Percentiles rank a stretch among this genome's conserved stretches.
Evolutionary conservation across 2,888 invertebrate species (phyloP).

Genomic region (Cephus runcator): DNA sequence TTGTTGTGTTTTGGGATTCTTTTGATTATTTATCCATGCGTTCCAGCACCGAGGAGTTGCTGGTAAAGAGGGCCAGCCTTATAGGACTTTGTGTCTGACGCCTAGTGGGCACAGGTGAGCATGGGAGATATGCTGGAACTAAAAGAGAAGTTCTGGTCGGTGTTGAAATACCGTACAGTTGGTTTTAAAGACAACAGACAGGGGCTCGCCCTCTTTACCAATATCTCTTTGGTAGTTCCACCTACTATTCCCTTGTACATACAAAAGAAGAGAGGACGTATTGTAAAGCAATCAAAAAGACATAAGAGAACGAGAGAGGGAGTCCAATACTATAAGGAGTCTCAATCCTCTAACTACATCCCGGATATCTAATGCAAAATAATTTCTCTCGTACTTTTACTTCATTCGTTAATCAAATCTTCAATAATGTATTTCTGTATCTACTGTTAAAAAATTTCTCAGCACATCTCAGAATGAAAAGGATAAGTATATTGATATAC

Average conservation of each 20-base stretch:
- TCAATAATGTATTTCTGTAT: neutral
- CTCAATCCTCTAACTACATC: neutral
- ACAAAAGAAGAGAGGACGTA: neutral
- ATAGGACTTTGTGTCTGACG: too few species aligned
- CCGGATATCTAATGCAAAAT: neutral
- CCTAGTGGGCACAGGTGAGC: too few species aligned
- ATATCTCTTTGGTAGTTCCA: neutral
- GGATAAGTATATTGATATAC: neutral
- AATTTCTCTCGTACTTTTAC: neutral
- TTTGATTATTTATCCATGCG: neutral
- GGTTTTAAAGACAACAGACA: too few species aligned
- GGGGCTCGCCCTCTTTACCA: too few species aligned
- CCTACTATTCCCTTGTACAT: neutral
- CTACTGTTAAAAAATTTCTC: neutral
- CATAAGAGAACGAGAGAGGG: neutral
- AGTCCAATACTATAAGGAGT: neutral
- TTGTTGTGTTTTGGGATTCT: neutral
- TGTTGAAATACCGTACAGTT: too few species aligned
- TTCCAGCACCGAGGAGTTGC: neutral
- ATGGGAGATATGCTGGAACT: too few species aligned
- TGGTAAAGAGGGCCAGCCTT: too few species aligned
- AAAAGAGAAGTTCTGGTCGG: too few species aligned
- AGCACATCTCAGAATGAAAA: neutral
- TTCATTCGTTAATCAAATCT: neutral
- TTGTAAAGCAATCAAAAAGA: neutral